These are phyloP conservation scores for Eupithecia dodoneata DNA, from an alignment of 2,888 invertebrate genomes.

Conservation along the genomic window DNA sequence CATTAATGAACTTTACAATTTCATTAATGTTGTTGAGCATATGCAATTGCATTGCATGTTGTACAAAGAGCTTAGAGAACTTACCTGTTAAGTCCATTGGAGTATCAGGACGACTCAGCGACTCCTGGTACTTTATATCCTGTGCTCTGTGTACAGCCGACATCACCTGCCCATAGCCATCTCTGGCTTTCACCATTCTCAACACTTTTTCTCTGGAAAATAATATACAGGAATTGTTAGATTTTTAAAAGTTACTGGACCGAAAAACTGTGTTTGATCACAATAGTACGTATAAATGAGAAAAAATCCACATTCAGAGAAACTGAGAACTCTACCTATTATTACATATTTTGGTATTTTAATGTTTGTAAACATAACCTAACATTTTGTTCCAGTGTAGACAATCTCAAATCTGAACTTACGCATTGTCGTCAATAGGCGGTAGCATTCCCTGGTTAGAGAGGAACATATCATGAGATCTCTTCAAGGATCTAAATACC, in stretches of 20 bases:
- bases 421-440: constrained; percentile 93
- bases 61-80: neutral
- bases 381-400: constrained; percentile 3
- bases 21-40: neutral
- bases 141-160: constrained; percentile 89
- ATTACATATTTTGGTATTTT: neutral
- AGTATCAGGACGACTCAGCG: constrained; percentile 64
- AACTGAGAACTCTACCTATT: neutral
- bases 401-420: constrained; percentile 63
- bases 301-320: too few relatives aligned
- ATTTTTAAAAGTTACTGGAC: neutral
- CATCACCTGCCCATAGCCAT: constrained; percentile 94
- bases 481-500: constrained; percentile 97
- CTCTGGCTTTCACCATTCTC: constrained; percentile 90
- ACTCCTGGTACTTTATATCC: constrained; percentile 81
- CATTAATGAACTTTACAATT: too few relatives aligned
- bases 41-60: neutral
- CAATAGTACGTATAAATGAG: constrained; percentile 13
- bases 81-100: constrained; percentile 69
- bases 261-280: neutral
- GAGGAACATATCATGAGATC: constrained; percentile 99
- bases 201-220: constrained; percentile 88
- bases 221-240: neutral
- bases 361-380: constrained; percentile 28
- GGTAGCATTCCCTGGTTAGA: constrained; percentile 95